These are phyloP conservation scores for Brachionus asplanchnoidis DNA, from an alignment of 1,140 invertebrate species.

Conservation along the genomic window DNA sequence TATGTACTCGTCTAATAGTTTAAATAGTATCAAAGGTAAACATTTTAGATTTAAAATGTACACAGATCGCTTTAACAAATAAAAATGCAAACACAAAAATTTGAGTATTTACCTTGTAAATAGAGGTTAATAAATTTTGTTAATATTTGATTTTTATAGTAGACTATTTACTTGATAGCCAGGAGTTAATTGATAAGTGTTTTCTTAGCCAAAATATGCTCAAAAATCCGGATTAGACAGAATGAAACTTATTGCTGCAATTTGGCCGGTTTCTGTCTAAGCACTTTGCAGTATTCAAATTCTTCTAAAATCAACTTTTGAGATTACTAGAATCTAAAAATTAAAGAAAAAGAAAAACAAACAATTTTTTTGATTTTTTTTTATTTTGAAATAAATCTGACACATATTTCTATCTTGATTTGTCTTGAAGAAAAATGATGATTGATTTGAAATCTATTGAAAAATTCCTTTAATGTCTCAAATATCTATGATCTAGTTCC, in stretches of 20 bases:
- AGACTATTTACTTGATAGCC: not conserved
- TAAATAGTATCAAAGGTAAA: not conserved
- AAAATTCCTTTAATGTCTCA: not conserved
- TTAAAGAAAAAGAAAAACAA: not conserved
- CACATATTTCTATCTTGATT: not conserved
- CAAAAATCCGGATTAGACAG: not conserved
- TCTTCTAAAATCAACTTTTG: not conserved
- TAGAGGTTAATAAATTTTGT: conserved; percentile 11
- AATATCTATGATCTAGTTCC: not conserved
- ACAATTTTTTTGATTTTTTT: too few species aligned
- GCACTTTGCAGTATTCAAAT: not conserved
- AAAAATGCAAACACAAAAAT: not conserved
- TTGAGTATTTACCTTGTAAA: conserved; percentile 11
- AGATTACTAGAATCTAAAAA: not conserved
- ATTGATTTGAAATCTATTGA: not conserved
- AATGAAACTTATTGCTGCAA: not conserved
- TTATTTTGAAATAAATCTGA: not conserved
- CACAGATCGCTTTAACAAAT: not conserved
- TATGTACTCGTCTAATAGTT: not conserved
- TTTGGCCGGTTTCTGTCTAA: not conserved
- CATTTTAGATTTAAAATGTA: not conserved
- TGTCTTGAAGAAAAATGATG: not conserved
- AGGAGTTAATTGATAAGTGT: conserved; percentile 14
- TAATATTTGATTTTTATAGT: conserved; percentile 9
- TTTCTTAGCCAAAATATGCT: conserved; percentile 10